Conservation (phyloP, 1,140 invertebrate genomes). For the Bilobella aurantiaca region DNA sequence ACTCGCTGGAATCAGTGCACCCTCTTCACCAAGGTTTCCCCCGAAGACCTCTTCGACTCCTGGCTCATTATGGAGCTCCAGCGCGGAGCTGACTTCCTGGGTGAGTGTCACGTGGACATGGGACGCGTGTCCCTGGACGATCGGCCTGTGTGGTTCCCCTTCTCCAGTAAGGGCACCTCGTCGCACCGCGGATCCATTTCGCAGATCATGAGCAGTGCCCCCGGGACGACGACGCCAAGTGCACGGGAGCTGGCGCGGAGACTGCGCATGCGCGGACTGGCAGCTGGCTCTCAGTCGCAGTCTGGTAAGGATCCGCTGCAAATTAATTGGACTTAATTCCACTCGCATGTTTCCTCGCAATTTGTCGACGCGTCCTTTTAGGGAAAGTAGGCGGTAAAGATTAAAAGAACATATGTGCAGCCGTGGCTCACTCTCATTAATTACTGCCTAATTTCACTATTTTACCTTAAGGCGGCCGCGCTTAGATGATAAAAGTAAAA, state of each 20-base stretch:
- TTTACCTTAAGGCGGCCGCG: background rate
- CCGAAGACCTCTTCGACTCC: conserved; percentile 35
- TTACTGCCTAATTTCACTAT: too few species aligned
- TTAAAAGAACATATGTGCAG: background rate
- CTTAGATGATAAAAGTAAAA: background rate
- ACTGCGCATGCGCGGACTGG: conserved; percentile 28
- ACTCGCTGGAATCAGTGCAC: conserved; percentile 33
- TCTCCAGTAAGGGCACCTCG: conserved; percentile 33
- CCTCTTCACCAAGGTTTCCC: conserved; percentile 32
- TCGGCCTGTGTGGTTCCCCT: conserved; percentile 35
- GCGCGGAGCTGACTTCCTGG: conserved; percentile 30
- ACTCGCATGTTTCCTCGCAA: background rate
- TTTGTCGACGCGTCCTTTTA: background rate
- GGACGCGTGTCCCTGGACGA: conserved; percentile 34
- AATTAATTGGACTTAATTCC: background rate
- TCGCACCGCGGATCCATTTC: conserved; percentile 32
- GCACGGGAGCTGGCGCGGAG: conserved; percentile 31
- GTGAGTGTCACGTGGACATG: conserved; percentile 34
- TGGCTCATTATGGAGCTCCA: conserved; percentile 33
- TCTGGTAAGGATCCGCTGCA: conserved; percentile 24
- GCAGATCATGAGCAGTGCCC: conserved; percentile 22
- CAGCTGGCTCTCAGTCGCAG: conserved; percentile 31
- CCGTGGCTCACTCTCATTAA: background rate
- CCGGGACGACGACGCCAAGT: conserved; percentile 27
- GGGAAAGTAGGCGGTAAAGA: background rate